These are phyloP conservation scores for Acropora yongei DNA, from an alignment of 64 coral and sea anemone species.

Conservation along the genomic window DNA sequence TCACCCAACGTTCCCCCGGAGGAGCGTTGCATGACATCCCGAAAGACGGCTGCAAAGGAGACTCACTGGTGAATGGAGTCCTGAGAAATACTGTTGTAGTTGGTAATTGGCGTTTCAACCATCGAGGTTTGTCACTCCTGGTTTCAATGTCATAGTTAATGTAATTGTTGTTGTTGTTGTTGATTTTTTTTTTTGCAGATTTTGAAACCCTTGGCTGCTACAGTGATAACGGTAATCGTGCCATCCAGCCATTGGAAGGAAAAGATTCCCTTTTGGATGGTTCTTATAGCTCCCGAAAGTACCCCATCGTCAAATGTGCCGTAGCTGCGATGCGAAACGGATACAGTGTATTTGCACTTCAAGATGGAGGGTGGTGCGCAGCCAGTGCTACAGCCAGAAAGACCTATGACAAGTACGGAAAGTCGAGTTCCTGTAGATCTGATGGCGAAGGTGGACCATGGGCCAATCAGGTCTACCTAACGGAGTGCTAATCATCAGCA, in stretches of 20 bases:
- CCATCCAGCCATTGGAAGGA: neutral
- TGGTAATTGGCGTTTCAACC: too few relatives aligned
- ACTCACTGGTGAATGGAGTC: too few relatives aligned
- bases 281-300: neutral
- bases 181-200: too few relatives aligned
- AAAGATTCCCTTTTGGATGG: neutral
- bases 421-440: neutral
- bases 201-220: neutral
- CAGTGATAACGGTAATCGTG: neutral
- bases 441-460: neutral
- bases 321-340: neutral
- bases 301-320: neutral
- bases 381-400: neutral
- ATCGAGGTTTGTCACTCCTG: too few relatives aligned
- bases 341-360: neutral
- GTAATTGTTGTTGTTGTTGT: too few relatives aligned
- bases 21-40: too few relatives aligned
- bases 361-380: neutral
- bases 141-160: too few relatives aligned
- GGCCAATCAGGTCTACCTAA: neutral
- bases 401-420: neutral
- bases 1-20: too few relatives aligned
- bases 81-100: too few relatives aligned
- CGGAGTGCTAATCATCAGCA: too few relatives aligned
- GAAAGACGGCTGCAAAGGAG: too few relatives aligned